phyloP scores from a whole-genome alignment of 2,113 vertebrate genomes.

The Ameiurus melas region DNA sequence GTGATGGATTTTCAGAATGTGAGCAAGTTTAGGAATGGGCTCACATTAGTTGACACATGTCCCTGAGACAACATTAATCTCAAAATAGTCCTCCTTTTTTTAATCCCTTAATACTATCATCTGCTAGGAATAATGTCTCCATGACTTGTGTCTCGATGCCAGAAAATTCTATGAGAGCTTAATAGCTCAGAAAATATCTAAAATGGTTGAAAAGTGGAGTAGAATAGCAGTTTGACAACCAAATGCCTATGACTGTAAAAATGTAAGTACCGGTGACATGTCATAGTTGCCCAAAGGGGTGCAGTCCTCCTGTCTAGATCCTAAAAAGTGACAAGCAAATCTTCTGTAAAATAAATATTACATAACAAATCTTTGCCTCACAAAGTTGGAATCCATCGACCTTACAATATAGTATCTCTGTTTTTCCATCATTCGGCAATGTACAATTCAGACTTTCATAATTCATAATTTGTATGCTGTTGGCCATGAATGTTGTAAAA shows the following conservation, averaged over 20 bases:
- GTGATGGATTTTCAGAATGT: conserved; percentile 22
- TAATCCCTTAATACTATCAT: conserved; percentile 6
- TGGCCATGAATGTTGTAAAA: background rate
- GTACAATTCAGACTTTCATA: background rate
- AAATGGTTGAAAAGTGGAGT: background rate
- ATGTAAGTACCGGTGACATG: background rate
- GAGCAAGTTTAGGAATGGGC: conserved; percentile 14
- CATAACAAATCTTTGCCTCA: background rate
- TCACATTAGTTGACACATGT: conserved; percentile 18
- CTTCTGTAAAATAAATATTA: background rate
- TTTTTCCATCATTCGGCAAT: background rate
- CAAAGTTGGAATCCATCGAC: conserved; percentile 1
- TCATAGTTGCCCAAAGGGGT: background rate
- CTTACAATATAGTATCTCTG: conserved; percentile 8
- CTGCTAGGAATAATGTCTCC: background rate
- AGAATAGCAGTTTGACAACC: background rate
- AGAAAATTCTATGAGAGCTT: background rate
- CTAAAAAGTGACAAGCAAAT: background rate
- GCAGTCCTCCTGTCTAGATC: background rate
- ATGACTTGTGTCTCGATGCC: background rate
- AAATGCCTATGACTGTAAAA: background rate
- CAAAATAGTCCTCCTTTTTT: conserved; percentile 25
- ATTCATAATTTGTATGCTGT: conserved; percentile 7
- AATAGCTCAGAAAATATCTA: background rate
- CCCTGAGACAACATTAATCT: conserved; percentile 27